These are phyloP conservation scores for Lobophora halterata DNA, from an alignment of 2,888 invertebrate species.

Conservation along the genomic window DNA sequence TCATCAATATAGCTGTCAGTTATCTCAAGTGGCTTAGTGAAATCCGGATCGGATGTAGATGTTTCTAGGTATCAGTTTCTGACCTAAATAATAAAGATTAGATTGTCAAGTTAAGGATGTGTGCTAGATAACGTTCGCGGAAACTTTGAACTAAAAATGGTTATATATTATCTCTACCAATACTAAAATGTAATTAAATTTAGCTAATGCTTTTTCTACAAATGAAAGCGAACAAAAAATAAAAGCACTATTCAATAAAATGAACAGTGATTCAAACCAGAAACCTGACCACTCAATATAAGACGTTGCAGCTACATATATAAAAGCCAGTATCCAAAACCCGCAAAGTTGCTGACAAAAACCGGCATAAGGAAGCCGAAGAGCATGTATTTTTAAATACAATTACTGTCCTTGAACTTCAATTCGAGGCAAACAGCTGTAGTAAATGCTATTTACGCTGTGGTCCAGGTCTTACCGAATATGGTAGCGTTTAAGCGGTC, in stretches of 20 bases:
- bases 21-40: constrained; percentile 3
- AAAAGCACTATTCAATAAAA: constrained; percentile 5
- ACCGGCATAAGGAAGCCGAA: constrained; percentile 61
- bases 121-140: constrained; percentile 26
- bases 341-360: constrained; percentile 20
- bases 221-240: neutral
- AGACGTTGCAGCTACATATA: neutral
- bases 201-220: neutral
- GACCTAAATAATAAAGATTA: constrained; percentile 26
- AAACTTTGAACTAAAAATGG: constrained; percentile 18
- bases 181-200: neutral
- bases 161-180: constrained; percentile 10
- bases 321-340: constrained; percentile 17
- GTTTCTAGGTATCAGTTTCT: constrained; percentile 21
- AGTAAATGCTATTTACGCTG: constrained; percentile 15
- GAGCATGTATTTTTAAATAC: constrained; percentile 55
- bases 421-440: constrained; percentile 52
- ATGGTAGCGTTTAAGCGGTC: constrained; percentile 46
- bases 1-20: neutral
- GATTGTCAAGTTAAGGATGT: constrained; percentile 22
- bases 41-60: constrained; percentile 11
- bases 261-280: constrained; percentile 1
- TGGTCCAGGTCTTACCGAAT: constrained; percentile 49
- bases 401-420: constrained; percentile 70
- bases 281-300: constrained; percentile 1